These are phyloP conservation scores for Ceratoteleas bidentatus DNA, from an alignment of 1,140 invertebrate species.

Conservation along the genomic window DNA sequence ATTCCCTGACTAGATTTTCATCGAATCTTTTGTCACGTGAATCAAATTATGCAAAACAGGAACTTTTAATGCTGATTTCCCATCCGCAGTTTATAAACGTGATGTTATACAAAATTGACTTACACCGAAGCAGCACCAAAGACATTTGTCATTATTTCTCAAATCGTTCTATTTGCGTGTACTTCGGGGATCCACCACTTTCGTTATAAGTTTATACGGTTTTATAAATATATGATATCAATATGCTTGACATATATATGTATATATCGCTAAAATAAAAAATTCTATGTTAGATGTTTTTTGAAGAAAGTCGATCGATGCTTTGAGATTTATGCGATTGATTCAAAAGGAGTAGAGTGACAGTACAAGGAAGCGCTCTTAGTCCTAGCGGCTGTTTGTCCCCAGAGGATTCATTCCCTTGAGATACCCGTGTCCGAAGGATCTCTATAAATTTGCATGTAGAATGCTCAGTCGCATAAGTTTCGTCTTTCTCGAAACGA, in stretches of 20 bases:
- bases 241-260: slow-evolving; percentile 38
- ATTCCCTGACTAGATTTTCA: too few relatives aligned
- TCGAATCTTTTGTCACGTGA: too few relatives aligned
- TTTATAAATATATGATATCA: slow-evolving; percentile 35
- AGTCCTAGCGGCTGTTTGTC: slow-evolving; percentile 78
- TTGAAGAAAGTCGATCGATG: slow-evolving; percentile 76
- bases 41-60: too few relatives aligned
- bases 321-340: slow-evolving; percentile 81
- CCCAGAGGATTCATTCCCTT: slow-evolving; percentile 76
- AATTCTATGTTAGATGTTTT: slow-evolving; percentile 66
- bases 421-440: slow-evolving; percentile 77
- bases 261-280: slow-evolving; percentile 52
- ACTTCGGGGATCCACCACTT: too few relatives aligned
- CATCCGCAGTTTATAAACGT: too few relatives aligned
- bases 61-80: too few relatives aligned
- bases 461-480: slow-evolving; percentile 77
- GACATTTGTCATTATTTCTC: too few relatives aligned
- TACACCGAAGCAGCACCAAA: too few relatives aligned
- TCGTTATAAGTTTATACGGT: slow-evolving; percentile 3
- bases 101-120: too few relatives aligned
- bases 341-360: slow-evolving; percentile 80
- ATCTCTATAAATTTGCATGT: slow-evolving; percentile 83
- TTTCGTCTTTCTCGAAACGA: slow-evolving; percentile 68
- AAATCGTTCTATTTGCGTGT: too few relatives aligned
- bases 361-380: slow-evolving; percentile 82